A percentile compares a stretch with the other conserved stretches of the same genome.
Conservation (phyloP, 2,113 vertebrate genomes). For the Oncorhynchus nerka region DNA sequence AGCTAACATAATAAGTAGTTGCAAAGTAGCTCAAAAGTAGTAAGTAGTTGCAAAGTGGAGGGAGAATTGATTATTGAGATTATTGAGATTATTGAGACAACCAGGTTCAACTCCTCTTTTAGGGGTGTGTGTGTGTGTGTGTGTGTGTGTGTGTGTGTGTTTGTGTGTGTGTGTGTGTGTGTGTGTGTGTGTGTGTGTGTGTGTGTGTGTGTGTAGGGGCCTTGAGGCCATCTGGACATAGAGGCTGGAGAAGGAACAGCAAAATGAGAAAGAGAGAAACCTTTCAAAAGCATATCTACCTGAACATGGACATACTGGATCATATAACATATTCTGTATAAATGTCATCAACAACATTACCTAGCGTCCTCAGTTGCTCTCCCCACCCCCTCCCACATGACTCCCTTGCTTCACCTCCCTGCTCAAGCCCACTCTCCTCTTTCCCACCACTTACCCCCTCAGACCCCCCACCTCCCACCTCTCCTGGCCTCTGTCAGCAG, state of each 20-base stretch:
- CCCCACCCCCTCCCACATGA: background rate
- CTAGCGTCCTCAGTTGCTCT: background rate
- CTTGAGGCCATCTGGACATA: constrained; percentile 68
- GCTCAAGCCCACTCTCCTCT: too few relatives aligned
- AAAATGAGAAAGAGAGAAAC: constrained; percentile 34
- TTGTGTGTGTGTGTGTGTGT: constrained; percentile 30
- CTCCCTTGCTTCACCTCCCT: background rate
- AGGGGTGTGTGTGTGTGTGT: too few relatives aligned
- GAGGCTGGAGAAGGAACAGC: constrained; percentile 57
- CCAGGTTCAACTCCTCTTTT: too few relatives aligned
- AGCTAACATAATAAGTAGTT: too few relatives aligned
- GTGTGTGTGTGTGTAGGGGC: constrained; percentile 53
- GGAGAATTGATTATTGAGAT: too few relatives aligned
- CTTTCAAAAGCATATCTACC: background rate
- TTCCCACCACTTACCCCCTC: constrained; percentile 4
- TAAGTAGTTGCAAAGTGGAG: too few relatives aligned
- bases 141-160: constrained; percentile 39
- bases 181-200: constrained; percentile 59
- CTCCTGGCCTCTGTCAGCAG: background rate
- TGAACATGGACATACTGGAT: background rate
- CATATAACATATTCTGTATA: background rate
- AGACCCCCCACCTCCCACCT: background rate
- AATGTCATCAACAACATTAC: too few relatives aligned
- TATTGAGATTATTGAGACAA: too few relatives aligned
- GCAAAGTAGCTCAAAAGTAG: too few relatives aligned